A percentile compares a stretch with the other conserved stretches of the same genome.
Conservation (phyloP, 2,888 invertebrate species). For the Tachina lurida region DNA sequence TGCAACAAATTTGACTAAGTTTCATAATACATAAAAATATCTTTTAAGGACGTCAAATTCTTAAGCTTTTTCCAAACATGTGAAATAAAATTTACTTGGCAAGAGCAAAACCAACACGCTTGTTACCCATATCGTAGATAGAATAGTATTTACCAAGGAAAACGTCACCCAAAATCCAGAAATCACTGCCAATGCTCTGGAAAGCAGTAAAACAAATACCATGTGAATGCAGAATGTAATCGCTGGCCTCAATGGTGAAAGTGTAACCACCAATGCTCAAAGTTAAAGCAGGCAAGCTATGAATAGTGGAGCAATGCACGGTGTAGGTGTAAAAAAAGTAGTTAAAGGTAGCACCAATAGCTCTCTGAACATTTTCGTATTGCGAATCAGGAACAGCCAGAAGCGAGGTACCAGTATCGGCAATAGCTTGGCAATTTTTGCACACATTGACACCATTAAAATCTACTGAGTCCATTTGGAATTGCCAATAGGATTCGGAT, state of each 20-base stretch:
- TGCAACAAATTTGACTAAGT: too few relatives aligned
- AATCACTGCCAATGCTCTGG: constrained; percentile 86
- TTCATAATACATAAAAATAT: too few relatives aligned
- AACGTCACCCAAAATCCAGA: constrained; percentile 98
- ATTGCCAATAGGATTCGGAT: constrained; percentile 97
- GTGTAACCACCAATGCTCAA: constrained; percentile 89
- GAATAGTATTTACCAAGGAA: constrained; percentile 98
- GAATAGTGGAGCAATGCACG: constrained; percentile 90
- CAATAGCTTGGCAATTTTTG: constrained; percentile 92
- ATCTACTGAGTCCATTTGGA: constrained; percentile 89
- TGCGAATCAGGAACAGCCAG: constrained; percentile 93
- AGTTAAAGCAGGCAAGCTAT: constrained; percentile 89
- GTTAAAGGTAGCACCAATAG: constrained; percentile 87
- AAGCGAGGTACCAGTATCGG: constrained; percentile 97
- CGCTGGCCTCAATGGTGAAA: constrained; percentile 89
- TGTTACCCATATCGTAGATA: constrained; percentile 94
- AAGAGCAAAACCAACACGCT: constrained; percentile 91
- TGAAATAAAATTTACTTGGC: constrained; percentile 37
- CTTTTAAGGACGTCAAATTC: too few relatives aligned
- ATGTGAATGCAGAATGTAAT: constrained; percentile 87
- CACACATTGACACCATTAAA: constrained; percentile 86
- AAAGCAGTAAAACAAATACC: constrained; percentile 94
- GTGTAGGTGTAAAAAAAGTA: constrained; percentile 75
- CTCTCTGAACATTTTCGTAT: constrained; percentile 89
- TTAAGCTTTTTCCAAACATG: too few relatives aligned